These are phyloP conservation scores for Aphyosemion australe DNA, from an alignment of 2,113 vertebrate species.

Conservation along the genomic window DNA sequence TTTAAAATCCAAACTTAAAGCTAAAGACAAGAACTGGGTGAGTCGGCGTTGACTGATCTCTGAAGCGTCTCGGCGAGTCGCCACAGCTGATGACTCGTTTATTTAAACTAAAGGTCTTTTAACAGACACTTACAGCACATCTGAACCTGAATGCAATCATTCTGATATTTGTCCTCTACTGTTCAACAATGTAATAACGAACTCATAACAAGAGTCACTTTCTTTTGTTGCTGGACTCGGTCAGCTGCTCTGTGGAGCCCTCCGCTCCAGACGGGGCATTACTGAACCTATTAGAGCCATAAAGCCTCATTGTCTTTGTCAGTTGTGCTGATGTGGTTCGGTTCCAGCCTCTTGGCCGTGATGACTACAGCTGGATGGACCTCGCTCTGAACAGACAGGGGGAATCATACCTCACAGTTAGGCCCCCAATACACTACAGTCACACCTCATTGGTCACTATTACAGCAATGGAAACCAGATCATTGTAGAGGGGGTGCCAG, in stretches of 20 bases:
- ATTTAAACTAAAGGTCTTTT: no score
- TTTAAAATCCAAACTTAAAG: no score
- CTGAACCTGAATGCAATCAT: neutral
- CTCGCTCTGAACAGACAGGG: conserved; percentile 54
- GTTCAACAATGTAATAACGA: neutral
- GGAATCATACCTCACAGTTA: conserved; percentile 71
- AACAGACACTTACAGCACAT: neutral
- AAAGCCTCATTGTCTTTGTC: conserved; percentile 71
- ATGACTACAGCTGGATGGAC: conserved; percentile 73
- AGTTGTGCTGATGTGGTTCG: conserved; percentile 75
- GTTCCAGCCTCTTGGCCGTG: conserved; percentile 59
- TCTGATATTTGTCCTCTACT: neutral
- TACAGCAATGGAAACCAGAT: conserved; percentile 71
- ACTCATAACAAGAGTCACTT: neutral
- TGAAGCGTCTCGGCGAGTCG: no score
- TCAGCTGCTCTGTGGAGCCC: conserved; percentile 11
- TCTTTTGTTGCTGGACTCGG: conserved; percentile 13
- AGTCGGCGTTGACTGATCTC: no score
- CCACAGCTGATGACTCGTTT: no score
- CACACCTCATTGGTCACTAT: conserved; percentile 71
- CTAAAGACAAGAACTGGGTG: no score
- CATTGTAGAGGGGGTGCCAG: conserved; percentile 42
- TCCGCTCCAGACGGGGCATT: conserved; percentile 52
- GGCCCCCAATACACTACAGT: conserved; percentile 61
- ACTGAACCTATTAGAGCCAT: conserved; percentile 55